Percentiles rank a stretch among this genome's conserved stretches.
phyloP scores from a whole-genome alignment of 2,797 vertebrate genomes.

The Centroberyx gerrardi region DNA sequence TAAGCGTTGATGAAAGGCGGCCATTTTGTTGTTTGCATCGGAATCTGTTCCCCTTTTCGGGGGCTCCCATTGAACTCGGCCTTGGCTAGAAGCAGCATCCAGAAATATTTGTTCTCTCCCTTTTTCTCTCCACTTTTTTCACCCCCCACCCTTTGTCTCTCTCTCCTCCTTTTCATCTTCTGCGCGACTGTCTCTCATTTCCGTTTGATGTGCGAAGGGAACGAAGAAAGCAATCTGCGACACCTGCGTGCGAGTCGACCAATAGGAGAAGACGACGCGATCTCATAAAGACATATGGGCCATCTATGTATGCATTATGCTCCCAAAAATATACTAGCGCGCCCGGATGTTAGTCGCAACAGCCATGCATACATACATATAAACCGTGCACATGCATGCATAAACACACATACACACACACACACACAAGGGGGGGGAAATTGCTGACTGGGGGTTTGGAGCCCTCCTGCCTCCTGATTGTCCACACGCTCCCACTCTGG shows the following conservation, averaged over 20 bases:
- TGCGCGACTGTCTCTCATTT: constrained; percentile 34
- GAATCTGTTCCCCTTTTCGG: constrained; percentile 27
- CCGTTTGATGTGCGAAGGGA: constrained; percentile 50
- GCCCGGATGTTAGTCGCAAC: constrained; percentile 7
- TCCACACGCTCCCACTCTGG: not conserved
- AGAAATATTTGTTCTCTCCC: constrained; percentile 18
- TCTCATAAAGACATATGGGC: constrained; percentile 3
- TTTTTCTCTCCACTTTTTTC: constrained; percentile 1
- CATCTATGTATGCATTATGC: constrained; percentile 25
- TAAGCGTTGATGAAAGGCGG: constrained; percentile 69
- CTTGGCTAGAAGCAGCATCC: constrained; percentile 43
- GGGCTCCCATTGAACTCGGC: constrained; percentile 45
- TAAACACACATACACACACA: constrained; percentile 10
- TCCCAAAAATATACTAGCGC: constrained; percentile 4
- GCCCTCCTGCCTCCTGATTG: constrained; percentile 2
- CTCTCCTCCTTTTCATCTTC: constrained; percentile 46
- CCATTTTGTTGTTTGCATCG: constrained; percentile 68
- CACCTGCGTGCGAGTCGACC: constrained; percentile 18
- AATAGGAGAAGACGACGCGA: too few relatives aligned
- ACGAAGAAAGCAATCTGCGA: constrained; percentile 45
- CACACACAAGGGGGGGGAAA: not conserved
- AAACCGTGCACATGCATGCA: constrained; percentile 31
- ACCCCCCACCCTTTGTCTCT: constrained; percentile 46
- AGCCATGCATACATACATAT: constrained; percentile 46
- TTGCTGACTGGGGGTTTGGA: constrained; percentile 21